Evolutionary conservation across 2,888 invertebrate species (phyloP), one percentile per base, ranked within the genome.

Genomic region (Mesochorus sp.): DNA sequence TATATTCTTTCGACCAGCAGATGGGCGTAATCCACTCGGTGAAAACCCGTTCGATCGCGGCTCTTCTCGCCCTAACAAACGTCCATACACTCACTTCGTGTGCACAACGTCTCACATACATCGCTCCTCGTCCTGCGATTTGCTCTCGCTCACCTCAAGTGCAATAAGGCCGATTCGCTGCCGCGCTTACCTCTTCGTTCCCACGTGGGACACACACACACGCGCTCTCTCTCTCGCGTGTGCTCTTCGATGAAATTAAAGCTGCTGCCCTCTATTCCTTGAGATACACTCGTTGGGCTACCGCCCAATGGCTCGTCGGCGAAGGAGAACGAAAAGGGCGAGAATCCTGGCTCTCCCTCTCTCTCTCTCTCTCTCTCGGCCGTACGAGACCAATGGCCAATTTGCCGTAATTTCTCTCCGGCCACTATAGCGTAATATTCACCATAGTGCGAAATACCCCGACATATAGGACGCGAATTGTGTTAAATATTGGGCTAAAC

Each of bases 351-450:
- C n/a, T n/a, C n/a, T n/a, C n/a, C n/a, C n/a, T n/a, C n/a, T n/a
- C n/a, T n/a, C n/a, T n/a, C n/a, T n/a, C n/a, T n/a, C n/a, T n/a
- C n/a, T n/a, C n/a, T n/a, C n/a, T n/a, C n/a, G n/a, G n/a, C n/a
- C n/a, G n/a, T n/a, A n/a, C n/a, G n/a, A n/a, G 71, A 24, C 62
- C 79, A 80, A 74, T 70, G 83, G 83, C 85, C 85, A 87, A 88
- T 87, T 87, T 88, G 81, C 83, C 26, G 83, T 85, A 88, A 86
- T 87, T 84, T 86, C 81, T 49, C 62, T 73, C 62, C 39, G 61
- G 55, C 81, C 76, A 14, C 47, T 78, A 42, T 39, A 66, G 14
- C 55, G 71, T 17, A 61, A 55, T 78, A 78, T 71, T 79, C 39
- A 2, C 24, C 14, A n/a, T n/a, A 74, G 74, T 77, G 81, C 81